Evolutionary conservation across 2,888 invertebrate species (phyloP).

Genomic region (Choreutis nemorana): DNA sequence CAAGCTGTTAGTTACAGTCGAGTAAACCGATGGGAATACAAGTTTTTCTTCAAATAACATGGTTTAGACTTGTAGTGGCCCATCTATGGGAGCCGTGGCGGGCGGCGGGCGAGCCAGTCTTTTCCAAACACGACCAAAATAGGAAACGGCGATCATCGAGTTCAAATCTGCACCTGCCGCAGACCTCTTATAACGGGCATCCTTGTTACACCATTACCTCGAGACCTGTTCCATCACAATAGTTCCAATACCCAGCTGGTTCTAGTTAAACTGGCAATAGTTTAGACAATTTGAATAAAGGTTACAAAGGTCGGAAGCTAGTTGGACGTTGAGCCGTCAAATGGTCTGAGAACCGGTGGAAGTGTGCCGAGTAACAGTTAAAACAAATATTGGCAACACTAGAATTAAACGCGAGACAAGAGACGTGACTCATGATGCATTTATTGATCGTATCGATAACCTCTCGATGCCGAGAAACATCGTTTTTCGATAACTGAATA

Average conservation of each 20-base stretch:
- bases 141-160: constrained; percentile 52
- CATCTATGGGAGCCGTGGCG: no score
- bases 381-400: constrained; percentile 47
- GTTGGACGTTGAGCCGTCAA: constrained; percentile 43
- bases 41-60: no score
- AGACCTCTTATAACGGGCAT: constrained; percentile 57
- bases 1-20: no score
- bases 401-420: constrained; percentile 41
- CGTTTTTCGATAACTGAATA: no score
- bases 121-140: constrained; percentile 50
- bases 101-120: no score
- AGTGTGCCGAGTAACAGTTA: constrained; percentile 54
- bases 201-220: constrained; percentile 22
- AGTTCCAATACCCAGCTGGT: constrained; percentile 12
- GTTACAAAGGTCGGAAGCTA: constrained; percentile 53
- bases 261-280: constrained; percentile 26
- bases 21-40: no score
- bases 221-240: no score
- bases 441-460: constrained; percentile 18
- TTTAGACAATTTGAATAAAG: constrained; percentile 47
- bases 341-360: constrained; percentile 21
- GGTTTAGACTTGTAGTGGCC: no score
- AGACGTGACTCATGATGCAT: constrained; percentile 17
- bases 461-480: constrained; percentile 11
- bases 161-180: constrained; percentile 57